Evolutionary conservation across 2,797 vertebrate species (phyloP).

Genomic region (Eutrigla gurnardus): DNA sequence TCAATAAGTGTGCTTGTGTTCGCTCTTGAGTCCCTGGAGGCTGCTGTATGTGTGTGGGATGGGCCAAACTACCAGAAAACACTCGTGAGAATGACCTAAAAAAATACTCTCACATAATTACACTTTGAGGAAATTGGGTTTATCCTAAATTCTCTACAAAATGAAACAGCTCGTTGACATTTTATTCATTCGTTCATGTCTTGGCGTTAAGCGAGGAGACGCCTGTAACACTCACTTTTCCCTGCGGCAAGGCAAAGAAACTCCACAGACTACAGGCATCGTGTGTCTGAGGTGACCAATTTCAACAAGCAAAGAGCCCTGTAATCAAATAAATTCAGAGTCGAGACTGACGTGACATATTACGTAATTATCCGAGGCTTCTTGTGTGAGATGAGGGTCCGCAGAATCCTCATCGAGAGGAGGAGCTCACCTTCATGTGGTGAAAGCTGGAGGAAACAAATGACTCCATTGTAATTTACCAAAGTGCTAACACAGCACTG

Average conservation of each 20-base stretch:
- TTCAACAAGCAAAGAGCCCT: background rate
- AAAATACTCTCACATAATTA: slow-evolving; percentile 32
- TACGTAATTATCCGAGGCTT: slow-evolving; percentile 17
- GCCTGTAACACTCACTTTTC: slow-evolving; percentile 33
- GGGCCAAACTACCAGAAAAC: slow-evolving; percentile 43
- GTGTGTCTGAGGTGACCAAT: slow-evolving; percentile 6
- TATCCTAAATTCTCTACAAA: background rate
- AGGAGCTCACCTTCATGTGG: slow-evolving; percentile 44
- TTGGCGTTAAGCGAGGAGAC: slow-evolving; percentile 14
- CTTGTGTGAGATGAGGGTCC: slow-evolving; percentile 13
- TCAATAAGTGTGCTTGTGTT: slow-evolving; percentile 79
- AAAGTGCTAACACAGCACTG: slow-evolving; percentile 47
- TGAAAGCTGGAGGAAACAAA: slow-evolving; percentile 36
- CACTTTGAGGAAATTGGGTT: slow-evolving; percentile 25
- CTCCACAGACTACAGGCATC: background rate
- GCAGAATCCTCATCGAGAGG: slow-evolving; percentile 18
- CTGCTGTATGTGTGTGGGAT: slow-evolving; percentile 23
- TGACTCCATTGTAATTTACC: slow-evolving; percentile 53
- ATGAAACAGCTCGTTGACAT: slow-evolving; percentile 4
- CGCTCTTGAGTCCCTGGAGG: slow-evolving; percentile 48
- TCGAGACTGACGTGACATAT: slow-evolving; percentile 26
- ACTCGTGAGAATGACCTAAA: slow-evolving; percentile 12
- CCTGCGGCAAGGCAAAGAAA: slow-evolving; percentile 1
- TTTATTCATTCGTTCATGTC: slow-evolving; percentile 15
- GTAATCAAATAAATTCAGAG: slow-evolving; percentile 14